Percentiles rank a stretch among this genome's conserved stretches.
Evolutionary conservation across 2,797 vertebrate genomes (phyloP).

Genomic region (Rhinatrema bivittatum): DNA sequence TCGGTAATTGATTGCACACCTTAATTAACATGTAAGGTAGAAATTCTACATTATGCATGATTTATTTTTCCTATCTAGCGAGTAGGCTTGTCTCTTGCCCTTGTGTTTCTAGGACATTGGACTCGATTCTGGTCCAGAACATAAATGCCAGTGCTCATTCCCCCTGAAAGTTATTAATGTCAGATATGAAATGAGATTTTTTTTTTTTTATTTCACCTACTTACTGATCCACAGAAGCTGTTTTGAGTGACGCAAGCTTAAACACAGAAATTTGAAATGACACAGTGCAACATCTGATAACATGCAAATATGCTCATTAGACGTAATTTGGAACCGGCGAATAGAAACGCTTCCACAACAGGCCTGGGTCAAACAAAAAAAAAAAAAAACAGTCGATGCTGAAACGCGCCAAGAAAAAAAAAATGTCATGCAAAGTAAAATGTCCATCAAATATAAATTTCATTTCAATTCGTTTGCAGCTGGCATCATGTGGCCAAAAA

Average conservation of each 20-base stretch:
- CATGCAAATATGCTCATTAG: conserved; percentile 52
- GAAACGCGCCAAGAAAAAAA: conserved; percentile 53
- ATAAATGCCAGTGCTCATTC: conserved; percentile 72
- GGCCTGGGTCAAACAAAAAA: conserved; percentile 51
- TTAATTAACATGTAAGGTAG: conserved; percentile 84
- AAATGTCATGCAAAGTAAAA: conserved; percentile 21
- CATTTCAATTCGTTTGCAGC: background rate
- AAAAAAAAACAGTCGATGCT: conserved; percentile 51
- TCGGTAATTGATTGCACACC: conserved; percentile 84
- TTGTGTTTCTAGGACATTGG: conserved; percentile 70
- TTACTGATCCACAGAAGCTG: conserved; percentile 56
- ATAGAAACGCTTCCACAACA: conserved; percentile 42
- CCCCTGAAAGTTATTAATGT: conserved; percentile 76
- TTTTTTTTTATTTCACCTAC: conserved; percentile 73
- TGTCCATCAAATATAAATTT: conserved; percentile 26
- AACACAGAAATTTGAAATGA: conserved; percentile 47
- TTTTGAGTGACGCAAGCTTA: conserved; percentile 55
- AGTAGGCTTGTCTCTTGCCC: conserved; percentile 67
- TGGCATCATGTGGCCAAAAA: no score
- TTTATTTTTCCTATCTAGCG: conserved; percentile 80
- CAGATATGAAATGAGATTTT: conserved; percentile 76
- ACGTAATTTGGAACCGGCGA: conserved; percentile 44
- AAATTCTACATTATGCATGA: conserved; percentile 77
- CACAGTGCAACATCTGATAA: conserved; percentile 46
- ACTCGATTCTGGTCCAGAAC: conserved; percentile 65